Evolutionary conservation across 2,113 vertebrate genomes (phyloP).

Genomic region (Elgaria multicarinata): DNA sequence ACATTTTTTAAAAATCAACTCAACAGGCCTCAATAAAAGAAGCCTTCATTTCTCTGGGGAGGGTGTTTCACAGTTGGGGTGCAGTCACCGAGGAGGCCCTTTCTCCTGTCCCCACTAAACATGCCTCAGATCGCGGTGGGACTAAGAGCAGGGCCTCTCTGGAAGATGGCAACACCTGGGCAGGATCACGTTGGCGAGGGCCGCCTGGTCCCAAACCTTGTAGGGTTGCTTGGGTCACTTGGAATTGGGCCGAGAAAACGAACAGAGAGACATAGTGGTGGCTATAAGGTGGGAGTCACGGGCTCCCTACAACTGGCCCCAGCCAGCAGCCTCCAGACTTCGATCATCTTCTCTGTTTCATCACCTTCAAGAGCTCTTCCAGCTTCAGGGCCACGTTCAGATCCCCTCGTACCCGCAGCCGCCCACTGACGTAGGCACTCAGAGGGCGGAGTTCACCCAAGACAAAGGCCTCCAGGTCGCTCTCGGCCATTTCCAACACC

Average conservation of each 20-base stretch:
- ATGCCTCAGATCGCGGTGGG: no score
- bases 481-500: not conserved
- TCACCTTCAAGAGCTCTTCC: slow-evolving; percentile 82
- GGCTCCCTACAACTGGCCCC: not conserved
- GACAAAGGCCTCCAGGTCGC: slow-evolving; percentile 75
- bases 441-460: slow-evolving; percentile 80
- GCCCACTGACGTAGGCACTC: slow-evolving; percentile 84
- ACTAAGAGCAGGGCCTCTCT: no score
- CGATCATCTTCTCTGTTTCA: slow-evolving; percentile 60
- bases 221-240: not conserved
- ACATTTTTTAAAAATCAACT: no score
- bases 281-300: fast-evolving
- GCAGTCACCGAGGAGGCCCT: no score
- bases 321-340: not conserved
- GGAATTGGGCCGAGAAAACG: not conserved
- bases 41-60: no score
- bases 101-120: no score
- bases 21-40: no score
- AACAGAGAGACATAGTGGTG: not conserved
- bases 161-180: no score
- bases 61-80: no score
- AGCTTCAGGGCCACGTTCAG: slow-evolving; percentile 87
- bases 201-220: not conserved
- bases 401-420: slow-evolving; percentile 84
- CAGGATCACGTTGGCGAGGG: no score